Base-by-base conservation (phyloP, 1,140 invertebrate genomes). In the Drosophila albomicans region DNA sequence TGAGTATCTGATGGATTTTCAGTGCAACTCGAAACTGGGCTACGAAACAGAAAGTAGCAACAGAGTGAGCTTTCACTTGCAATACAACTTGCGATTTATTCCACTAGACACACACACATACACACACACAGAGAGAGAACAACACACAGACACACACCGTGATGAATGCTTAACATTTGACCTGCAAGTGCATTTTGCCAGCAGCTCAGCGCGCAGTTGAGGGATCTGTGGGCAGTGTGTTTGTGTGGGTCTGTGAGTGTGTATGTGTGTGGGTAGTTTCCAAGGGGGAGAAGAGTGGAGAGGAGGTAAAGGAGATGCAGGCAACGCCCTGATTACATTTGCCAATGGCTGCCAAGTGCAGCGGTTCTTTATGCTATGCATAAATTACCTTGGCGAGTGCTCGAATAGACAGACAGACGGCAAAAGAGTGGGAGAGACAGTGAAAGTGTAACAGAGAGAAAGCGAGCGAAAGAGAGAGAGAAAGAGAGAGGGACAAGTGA, bases 91-190 rank as follows among this genome's bases (percentile, higher is more conserved):
- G 63, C 63, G 51, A 65, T 65, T 65, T 65, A 65, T 65, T 56
- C 10, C 38, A 45, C 20, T 1, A 48, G 5, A 38, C 30, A n/a
- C 16, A 51, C 16, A 49, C 32, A 15, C n/a, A 6, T 7, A 25
- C 28, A 30, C 41, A 28, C 3, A 28, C 46, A 51, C 30, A 32
- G 1, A 32, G 6, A 25, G 28, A 32, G 11, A 30, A 2, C n/a
- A 43, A 43, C 45, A 52, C 6, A 25, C 43, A 32, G 15, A 30
- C 2, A 20, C 57, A 43, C 46, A 52, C 15, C 16, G 56, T 80
- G 72, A 81, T 76, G 75, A 68, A 81, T 80, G 78, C 54, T 81
- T 66, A 81, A 67, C 78, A 80, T 76, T 80, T 71, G 72, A 81
- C 61, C 57, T 59, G 66, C 35, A 43, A 51, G 15, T 70, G 43